Evolutionary conservation across 2,888 invertebrate genomes (phyloP), one percentile per base, ranked within the genome.

Genomic region (Drosophila hamatofila): DNA sequence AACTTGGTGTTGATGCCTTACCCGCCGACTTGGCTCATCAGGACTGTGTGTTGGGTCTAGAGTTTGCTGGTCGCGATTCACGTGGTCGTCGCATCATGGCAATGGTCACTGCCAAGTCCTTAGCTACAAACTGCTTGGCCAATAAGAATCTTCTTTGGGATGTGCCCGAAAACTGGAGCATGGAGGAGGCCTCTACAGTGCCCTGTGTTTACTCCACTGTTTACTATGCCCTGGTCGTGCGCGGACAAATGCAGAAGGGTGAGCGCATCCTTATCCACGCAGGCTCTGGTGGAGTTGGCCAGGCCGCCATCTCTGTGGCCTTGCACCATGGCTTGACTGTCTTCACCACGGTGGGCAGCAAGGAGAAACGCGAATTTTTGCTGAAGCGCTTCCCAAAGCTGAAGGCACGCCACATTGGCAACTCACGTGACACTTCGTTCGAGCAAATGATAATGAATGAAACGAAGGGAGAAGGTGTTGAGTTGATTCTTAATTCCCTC

Each of bases 231-330:
- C 94, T 99, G 72, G 93, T 95, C 49, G 96, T 98, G 49, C 95
- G 99, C 80, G 99, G 99, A n/a, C 95, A 96, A 88, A 95, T 98
- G 94, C 95, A 95, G 88, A 94, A 94, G 75, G 97, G 98, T 6
- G 97, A 98, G 90, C 94, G 95, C 41, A 96, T 99, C 60, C 94
- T 99, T 12, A 96, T 99, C 81, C 98, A 99, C 92, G 98, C 98
- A 57, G 98, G 98, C 75, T 96, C 97, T 76, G 99, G 99, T 66
- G 98, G 98, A 88, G 98, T 99, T 37, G 99, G 99, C 4, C 98
- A 98, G 94, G 99, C 99, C 2, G 98, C 99, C 75, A 98, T 99
- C 87, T 95, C 97, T 18, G 97, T 99, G 87, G 98, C 98, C 54
- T 94, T 99, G 54, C 96, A 96, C 91, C 95, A 96, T 92, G 98